Evolutionary conservation across 2,113 vertebrate species (phyloP).

Genomic region (Amazona vittata): DNA sequence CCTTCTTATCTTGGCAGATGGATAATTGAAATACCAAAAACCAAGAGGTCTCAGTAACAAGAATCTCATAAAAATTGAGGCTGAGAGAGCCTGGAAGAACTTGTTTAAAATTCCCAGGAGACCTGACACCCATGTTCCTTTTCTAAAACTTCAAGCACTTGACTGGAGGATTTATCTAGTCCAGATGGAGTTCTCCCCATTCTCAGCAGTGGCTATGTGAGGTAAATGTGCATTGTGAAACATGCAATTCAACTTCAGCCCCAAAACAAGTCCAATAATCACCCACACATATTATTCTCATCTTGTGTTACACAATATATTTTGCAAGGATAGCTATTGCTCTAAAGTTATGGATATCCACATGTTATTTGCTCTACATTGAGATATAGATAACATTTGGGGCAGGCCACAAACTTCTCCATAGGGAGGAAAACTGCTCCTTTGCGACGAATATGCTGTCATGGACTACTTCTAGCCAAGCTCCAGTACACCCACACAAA

Average conservation of each 20-base stretch:
- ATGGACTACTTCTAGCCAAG: background rate
- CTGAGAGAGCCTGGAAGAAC: background rate
- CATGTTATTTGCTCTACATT: background rate
- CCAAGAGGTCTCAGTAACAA: background rate
- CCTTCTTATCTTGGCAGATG: background rate
- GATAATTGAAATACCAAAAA: conserved; percentile 2
- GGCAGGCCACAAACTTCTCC: background rate
- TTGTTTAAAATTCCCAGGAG: background rate
- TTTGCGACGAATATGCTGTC: background rate
- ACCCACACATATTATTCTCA: background rate
- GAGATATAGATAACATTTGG: background rate
- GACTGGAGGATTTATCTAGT: background rate
- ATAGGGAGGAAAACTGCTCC: background rate
- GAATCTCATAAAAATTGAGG: background rate
- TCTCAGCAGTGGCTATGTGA: background rate
- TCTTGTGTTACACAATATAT: background rate
- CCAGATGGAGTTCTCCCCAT: background rate
- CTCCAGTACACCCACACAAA: background rate
- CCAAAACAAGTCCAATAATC: background rate
- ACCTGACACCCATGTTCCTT: background rate
- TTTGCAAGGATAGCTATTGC: background rate
- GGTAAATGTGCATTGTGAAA: background rate
- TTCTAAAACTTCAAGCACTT: background rate
- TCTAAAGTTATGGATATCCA: background rate
- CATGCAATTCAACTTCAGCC: background rate